Base-by-base conservation (phyloP, 23 tunicate species). In the Ascidia mentula region DNA sequence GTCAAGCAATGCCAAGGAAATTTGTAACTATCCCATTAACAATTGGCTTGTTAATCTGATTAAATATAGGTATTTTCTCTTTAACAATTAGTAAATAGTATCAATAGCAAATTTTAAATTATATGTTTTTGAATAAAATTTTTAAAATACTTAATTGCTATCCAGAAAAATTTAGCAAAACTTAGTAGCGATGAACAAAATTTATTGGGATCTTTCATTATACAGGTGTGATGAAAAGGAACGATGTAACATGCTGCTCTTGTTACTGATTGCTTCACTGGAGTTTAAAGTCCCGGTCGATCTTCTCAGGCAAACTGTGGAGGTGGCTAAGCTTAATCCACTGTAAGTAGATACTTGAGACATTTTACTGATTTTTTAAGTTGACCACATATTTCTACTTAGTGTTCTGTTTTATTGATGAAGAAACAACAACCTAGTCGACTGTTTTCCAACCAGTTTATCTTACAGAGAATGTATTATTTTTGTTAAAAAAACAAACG, bases 221-320 rank as follows among this genome's bases (percentile, higher is more conserved):
- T 46, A 46, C 18, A 92, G 97, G 69, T 37, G 37, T 7, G 72
- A 79, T 34, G 86, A 88, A 8, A 88, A 75, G 72, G 98, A 93
- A 76, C 74, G 80, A 31, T 88, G 89, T 40, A 93, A 86, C 84
- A 80, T 93, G 87, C 65, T 93, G 37, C 89, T 93, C 17, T 86
- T 93, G 34, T 82, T 93, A 6, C 73, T 93, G 34, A 69, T 88
- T 71, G 73, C 94, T 17, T 88, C 89, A 0, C 18, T 93, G 26
- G 89, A 93, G 46, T 93, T 93, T 60, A 60, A 84, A 18, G 37
- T 93, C 20, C 93, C 98, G 17, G 35, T 30, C 1, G 77, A 70
- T 2, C 70, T 93, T 60, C 18, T 88, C 4, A 45, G 59, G 0
- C 81, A 88, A 59, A 84, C 93, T 2, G 71, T 93, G 45, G 69